Evolutionary conservation across 2,888 invertebrate species (phyloP).

Genomic region (Drosophila acutilabella): DNA sequence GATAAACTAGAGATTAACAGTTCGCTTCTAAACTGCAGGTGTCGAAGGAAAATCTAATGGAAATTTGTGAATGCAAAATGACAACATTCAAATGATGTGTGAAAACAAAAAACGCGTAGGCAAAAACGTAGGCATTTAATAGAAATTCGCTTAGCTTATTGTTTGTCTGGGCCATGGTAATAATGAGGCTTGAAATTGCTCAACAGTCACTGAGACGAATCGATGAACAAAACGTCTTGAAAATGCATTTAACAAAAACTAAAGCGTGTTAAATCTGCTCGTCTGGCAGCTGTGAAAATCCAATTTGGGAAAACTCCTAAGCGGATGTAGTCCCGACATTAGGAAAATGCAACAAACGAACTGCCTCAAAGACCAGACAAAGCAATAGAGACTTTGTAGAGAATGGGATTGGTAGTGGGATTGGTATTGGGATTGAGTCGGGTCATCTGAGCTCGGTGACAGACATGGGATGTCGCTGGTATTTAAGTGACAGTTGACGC

Average conservation of each 20-base stretch:
- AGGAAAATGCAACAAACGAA: slow-evolving; percentile 30
- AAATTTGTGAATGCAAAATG: slow-evolving; percentile 18
- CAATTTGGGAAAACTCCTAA: slow-evolving; percentile 70
- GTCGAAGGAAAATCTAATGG: slow-evolving; percentile 24
- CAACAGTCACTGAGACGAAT: slow-evolving; percentile 44
- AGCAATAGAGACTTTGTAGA: slow-evolving; percentile 10
- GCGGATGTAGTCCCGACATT: slow-evolving; percentile 69
- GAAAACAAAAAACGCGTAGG: no score
- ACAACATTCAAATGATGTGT: slow-evolving; percentile 13
- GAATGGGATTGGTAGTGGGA: slow-evolving; percentile 10
- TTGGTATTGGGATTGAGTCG: slow-evolving; percentile 16
- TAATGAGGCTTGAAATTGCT: slow-evolving; percentile 74
- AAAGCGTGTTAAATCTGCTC: slow-evolving; percentile 67
- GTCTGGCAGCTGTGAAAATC: slow-evolving; percentile 78
- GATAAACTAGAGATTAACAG: slow-evolving; percentile 9
- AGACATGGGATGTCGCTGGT: slow-evolving; percentile 62
- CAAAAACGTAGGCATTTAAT: slow-evolving; percentile 18
- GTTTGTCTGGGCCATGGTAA: slow-evolving; percentile 30
- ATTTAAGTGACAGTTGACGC: slow-evolving; percentile 64
- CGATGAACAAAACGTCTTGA: slow-evolving; percentile 15
- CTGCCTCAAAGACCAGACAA: slow-evolving; percentile 44
- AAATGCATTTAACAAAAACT: slow-evolving; percentile 37
- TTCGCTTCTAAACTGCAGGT: slow-evolving; percentile 43
- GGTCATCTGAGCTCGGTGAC: slow-evolving; percentile 47
- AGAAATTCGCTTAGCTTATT: slow-evolving; percentile 37